A percentile compares a stretch with the other conserved stretches of the same genome.
phyloP scores from a whole-genome alignment of 1,140 invertebrate species.

The Bombus cullumanus region DNA sequence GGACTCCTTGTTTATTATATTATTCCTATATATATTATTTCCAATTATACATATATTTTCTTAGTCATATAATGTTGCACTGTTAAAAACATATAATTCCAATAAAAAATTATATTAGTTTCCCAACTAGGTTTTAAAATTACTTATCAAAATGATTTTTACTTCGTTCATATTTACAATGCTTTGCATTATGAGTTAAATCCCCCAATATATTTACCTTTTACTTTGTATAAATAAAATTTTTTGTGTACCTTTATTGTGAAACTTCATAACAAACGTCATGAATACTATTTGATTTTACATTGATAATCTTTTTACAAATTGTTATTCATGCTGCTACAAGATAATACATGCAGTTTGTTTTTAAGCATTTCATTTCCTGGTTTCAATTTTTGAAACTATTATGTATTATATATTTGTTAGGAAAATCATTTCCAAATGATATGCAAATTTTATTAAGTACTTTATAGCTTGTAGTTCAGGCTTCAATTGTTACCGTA shows the following conservation, averaged over 20 bases:
- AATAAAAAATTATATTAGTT: background rate
- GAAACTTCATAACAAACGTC: background rate
- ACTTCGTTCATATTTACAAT: background rate
- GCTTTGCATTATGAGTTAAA: background rate
- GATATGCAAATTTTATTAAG: too few relatives aligned
- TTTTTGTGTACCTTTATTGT: background rate
- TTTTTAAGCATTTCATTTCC: too few relatives aligned
- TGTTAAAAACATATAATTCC: background rate
- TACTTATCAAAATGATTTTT: background rate
- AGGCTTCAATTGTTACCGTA: too few relatives aligned
- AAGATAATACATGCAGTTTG: too few relatives aligned
- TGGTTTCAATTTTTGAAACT: too few relatives aligned
- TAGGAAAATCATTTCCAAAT: too few relatives aligned
- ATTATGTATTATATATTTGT: too few relatives aligned
- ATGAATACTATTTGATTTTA: background rate
- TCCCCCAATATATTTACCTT: background rate
- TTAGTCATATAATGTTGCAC: background rate
- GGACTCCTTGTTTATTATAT: too few relatives aligned
- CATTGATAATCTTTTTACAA: too few relatives aligned
- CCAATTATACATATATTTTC: background rate
- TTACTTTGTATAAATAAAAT: background rate
- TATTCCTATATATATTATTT: background rate
- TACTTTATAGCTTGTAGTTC: too few relatives aligned
- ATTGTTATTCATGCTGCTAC: too few relatives aligned
- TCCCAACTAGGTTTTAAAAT: background rate